Evolutionary conservation across 2,888 invertebrate genomes (phyloP), one percentile per base, ranked within the genome.

Genomic region (Cataglyphis livida): DNA sequence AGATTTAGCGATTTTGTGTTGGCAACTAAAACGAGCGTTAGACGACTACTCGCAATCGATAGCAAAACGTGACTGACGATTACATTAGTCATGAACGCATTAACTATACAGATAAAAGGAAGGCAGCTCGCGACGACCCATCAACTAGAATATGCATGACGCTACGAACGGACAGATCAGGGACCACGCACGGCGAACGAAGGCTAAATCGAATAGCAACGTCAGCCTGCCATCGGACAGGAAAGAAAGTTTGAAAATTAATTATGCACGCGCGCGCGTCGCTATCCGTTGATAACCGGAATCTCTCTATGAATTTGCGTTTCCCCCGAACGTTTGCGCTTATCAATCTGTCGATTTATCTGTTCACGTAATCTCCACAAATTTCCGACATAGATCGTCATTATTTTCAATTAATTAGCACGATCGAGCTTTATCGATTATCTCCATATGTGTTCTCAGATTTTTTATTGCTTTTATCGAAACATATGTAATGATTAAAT

Each of bases 41-140:
- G 79, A 28, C 70, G 81, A 82, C 76, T 74, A 25, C 32, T 21
- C 5, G 41, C 84, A 85, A 84, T 90, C 90, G 89, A 89, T 90
- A 85, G 82, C 32, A 68, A 68, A 48, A 84, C 85, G 78, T 90
- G 87, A 86, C 89, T 85, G 84, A 73, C 78, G 66, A 66, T 68
- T 90, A 86, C 90, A 90, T 90, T 86, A 91, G 81, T 87, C 86
- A 91, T 85, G 87, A 86, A 82, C 84, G 87, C 90, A 91, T 92
- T 90, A 92, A 92, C 87, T 88, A 91, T 91, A 89, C 89, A 91
- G 91, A 85, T 89, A 90, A 89, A 91, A 89, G 87, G 87, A 87
- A 88, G 87, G 84, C 84, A 83, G 87, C 82, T 88, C 89, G 87
- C 83, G 89, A 91, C 86, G 90, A 84, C 84, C 89, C 85, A 81